Evolutionary conservation across 2,113 vertebrate genomes (phyloP).

Genomic region (Oncorhynchus mykiss): DNA sequence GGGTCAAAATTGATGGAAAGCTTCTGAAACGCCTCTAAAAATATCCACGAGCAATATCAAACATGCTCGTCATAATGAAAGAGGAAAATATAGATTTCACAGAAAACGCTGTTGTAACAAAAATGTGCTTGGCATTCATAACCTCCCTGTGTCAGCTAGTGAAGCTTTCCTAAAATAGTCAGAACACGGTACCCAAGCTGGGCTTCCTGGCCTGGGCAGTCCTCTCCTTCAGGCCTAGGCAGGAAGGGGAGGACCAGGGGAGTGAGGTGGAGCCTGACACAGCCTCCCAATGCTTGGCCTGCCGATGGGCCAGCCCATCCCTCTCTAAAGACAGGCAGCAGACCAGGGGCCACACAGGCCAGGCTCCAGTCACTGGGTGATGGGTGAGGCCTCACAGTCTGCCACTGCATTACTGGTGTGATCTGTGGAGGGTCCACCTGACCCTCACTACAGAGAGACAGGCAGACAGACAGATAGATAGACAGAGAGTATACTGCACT

Average conservation of each 20-base stretch:
- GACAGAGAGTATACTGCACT: background rate
- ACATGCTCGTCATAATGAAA: slow-evolving; percentile 32
- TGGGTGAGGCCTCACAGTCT: slow-evolving; percentile 13
- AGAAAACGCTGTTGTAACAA: slow-evolving; percentile 5
- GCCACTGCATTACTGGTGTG: slow-evolving; percentile 33
- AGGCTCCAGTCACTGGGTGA: slow-evolving; percentile 23
- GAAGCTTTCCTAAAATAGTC: slow-evolving; percentile 27
- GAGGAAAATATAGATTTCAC: background rate
- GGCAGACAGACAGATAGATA: too few relatives aligned
- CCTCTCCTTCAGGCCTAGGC: background rate
- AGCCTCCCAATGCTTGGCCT: slow-evolving; percentile 27
- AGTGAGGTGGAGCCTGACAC: slow-evolving; percentile 21
- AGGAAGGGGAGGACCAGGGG: background rate
- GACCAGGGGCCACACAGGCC: background rate
- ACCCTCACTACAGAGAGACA: background rate
- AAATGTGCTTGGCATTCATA: slow-evolving; percentile 17
- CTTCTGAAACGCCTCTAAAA: slow-evolving; percentile 27
- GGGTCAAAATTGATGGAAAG: slow-evolving; percentile 46
- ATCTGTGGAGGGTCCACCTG: slow-evolving; percentile 9
- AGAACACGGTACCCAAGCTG: background rate
- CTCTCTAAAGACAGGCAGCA: slow-evolving; percentile 17
- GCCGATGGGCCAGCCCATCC: slow-evolving; percentile 27
- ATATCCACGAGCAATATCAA: slow-evolving; percentile 45
- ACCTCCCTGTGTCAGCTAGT: slow-evolving; percentile 28
- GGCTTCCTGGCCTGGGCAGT: slow-evolving; percentile 26